phyloP scores from a whole-genome alignment of 2,888 invertebrate genomes.

The Lamproptera curius region DNA sequence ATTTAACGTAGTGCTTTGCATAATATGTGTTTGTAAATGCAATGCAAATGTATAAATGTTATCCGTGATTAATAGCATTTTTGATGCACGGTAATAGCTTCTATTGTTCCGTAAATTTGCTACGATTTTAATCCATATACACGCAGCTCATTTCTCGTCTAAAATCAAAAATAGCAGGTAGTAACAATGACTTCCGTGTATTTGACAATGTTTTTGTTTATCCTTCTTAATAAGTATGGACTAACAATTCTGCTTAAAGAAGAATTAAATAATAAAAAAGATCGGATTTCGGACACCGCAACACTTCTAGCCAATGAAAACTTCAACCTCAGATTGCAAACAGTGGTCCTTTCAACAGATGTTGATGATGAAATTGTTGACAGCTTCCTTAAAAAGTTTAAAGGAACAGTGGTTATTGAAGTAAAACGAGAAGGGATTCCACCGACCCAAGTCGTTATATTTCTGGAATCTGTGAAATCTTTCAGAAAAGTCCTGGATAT shows the following conservation, averaged over 20 bases:
- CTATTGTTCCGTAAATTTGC: constrained; percentile 9
- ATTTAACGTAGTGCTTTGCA: too few species aligned
- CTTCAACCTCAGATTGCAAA: constrained; percentile 42
- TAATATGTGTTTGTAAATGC: too few species aligned
- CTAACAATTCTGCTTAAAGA: neutral
- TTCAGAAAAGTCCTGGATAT: constrained; percentile 41
- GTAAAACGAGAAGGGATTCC: constrained; percentile 35
- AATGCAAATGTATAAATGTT: too few species aligned
- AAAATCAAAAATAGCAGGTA: neutral
- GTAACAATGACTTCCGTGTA: neutral
- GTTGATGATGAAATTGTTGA: constrained; percentile 38
- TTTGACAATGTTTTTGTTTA: neutral
- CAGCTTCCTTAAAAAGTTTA: constrained; percentile 41
- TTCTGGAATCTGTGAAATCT: constrained; percentile 44
- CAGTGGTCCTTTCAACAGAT: constrained; percentile 42
- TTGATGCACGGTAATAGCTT: constrained; percentile 15
- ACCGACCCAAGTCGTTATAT: constrained; percentile 47
- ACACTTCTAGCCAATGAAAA: constrained; percentile 45
- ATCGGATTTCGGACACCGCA: constrained; percentile 37
- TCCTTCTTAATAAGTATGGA: neutral
- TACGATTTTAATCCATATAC: neutral
- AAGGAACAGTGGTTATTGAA: constrained; percentile 48
- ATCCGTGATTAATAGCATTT: constrained; percentile 41
- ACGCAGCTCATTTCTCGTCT: neutral
- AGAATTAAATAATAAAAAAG: constrained; percentile 23